These are phyloP conservation scores for Caenorhabditis brenneri DNA, from an alignment of 1,140 invertebrate species.

Conservation along the genomic window DNA sequence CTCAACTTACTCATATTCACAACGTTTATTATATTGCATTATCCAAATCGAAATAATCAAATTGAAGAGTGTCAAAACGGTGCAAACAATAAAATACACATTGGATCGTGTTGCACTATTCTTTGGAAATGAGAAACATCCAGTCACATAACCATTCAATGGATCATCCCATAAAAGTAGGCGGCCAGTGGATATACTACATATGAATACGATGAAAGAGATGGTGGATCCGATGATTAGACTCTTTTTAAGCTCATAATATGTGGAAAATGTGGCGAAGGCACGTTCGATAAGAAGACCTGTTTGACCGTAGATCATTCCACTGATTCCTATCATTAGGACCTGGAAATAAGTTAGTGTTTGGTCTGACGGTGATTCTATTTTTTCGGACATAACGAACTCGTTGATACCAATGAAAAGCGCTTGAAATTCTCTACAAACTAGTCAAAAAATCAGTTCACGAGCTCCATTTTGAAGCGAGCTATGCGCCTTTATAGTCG, in stretches of 20 bases:
- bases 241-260: neutral
- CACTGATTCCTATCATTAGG: too few species aligned
- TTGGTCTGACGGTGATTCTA: too few species aligned
- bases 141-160: neutral
- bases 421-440: too few species aligned
- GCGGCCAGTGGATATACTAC: neutral
- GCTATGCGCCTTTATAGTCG: too few species aligned
- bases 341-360: too few species aligned
- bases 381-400: too few species aligned
- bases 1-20: neutral
- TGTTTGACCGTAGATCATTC: neutral
- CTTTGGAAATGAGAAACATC: neutral
- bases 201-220: neutral
- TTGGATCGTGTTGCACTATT: neutral
- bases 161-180: slow-evolving; percentile 1
- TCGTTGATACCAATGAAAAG: too few species aligned
- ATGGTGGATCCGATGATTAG: neutral
- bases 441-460: too few species aligned
- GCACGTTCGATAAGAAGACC: neutral
- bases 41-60: neutral
- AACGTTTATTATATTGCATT: neutral
- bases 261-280: neutral
- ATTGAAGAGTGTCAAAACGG: neutral
- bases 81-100: neutral
- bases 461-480: too few species aligned